phyloP scores from a whole-genome alignment of 1,140 invertebrate genomes.

The Psilanteris sp. region DNA sequence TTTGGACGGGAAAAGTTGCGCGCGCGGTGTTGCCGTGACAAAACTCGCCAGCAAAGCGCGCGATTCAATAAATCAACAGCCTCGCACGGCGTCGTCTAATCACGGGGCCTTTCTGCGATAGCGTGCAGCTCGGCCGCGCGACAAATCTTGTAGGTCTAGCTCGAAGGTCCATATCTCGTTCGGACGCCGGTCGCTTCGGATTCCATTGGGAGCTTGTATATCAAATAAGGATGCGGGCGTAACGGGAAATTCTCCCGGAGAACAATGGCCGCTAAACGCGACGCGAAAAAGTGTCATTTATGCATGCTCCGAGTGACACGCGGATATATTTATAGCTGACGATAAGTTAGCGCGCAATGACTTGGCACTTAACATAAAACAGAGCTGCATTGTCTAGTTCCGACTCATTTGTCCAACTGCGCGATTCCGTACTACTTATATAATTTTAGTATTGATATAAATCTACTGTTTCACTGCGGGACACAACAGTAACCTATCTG shows the following conservation, averaged over 20 bases:
- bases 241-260: slow-evolving; percentile 51
- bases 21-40: too few relatives aligned
- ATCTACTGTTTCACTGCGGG: slow-evolving; percentile 50
- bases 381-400: slow-evolving; percentile 47
- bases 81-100: slow-evolving; percentile 8
- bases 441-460: slow-evolving; percentile 61
- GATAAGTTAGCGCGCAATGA: slow-evolving; percentile 55
- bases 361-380: slow-evolving; percentile 53
- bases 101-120: background rate
- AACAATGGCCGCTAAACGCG: slow-evolving; percentile 50
- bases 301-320: slow-evolving; percentile 32
- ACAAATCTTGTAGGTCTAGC: slow-evolving; percentile 25
- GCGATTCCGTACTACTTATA: slow-evolving; percentile 48
- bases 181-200: slow-evolving; percentile 9
- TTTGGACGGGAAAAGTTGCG: too few relatives aligned
- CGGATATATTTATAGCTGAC: slow-evolving; percentile 48
- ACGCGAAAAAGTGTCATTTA: slow-evolving; percentile 35
- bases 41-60: background rate
- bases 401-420: slow-evolving; percentile 57
- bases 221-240: slow-evolving; percentile 54
- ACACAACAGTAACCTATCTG: slow-evolving; percentile 24
- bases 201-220: slow-evolving; percentile 25
- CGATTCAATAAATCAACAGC: slow-evolving; percentile 16
- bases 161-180: slow-evolving; percentile 11
- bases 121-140: slow-evolving; percentile 13